Percentiles rank a stretch among this genome's conserved stretches.
Evolutionary conservation across 2,113 vertebrate genomes (phyloP).

Genomic region (Rhineura floridana): DNA sequence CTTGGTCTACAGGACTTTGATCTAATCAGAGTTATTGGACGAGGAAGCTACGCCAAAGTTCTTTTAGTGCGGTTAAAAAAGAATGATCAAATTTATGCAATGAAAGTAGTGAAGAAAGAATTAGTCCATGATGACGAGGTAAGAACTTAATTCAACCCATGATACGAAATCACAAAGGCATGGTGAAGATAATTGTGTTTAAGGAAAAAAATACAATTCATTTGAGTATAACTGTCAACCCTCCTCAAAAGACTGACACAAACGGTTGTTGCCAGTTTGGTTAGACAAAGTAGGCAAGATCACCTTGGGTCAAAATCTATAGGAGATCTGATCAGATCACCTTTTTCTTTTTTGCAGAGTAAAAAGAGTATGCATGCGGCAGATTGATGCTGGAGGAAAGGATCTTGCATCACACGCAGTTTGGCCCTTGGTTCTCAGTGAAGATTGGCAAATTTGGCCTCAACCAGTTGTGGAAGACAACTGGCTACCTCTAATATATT

Average conservation of each 20-base stretch:
- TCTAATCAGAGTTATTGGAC: constrained; percentile 93
- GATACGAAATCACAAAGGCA: rapidly evolving
- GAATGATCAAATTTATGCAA: constrained; percentile 92
- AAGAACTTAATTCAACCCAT: constrained; percentile 41
- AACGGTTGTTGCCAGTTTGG: neutral
- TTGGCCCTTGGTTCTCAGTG: neutral
- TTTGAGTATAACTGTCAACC: neutral
- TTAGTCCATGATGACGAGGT: constrained; percentile 98
- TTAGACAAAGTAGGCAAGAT: neutral
- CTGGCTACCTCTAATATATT: neutral
- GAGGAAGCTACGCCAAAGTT: constrained; percentile 98
- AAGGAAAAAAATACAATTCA: neutral
- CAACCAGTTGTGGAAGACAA: neutral
- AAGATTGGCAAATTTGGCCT: neutral
- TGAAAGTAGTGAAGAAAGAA: constrained; percentile 99
- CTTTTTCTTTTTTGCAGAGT: too few relatives aligned
- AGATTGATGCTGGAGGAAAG: neutral
- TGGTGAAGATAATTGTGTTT: neutral
- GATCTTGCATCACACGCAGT: neutral
- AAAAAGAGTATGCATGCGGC: neutral
- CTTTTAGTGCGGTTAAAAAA: constrained; percentile 96
- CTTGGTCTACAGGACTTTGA: constrained; percentile 95
- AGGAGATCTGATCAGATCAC: neutral
- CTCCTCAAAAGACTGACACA: neutral
- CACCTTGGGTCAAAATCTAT: neutral